These are phyloP conservation scores for Hylaeus anthracinus DNA, from an alignment of 1,140 invertebrate species.

Conservation along the genomic window DNA sequence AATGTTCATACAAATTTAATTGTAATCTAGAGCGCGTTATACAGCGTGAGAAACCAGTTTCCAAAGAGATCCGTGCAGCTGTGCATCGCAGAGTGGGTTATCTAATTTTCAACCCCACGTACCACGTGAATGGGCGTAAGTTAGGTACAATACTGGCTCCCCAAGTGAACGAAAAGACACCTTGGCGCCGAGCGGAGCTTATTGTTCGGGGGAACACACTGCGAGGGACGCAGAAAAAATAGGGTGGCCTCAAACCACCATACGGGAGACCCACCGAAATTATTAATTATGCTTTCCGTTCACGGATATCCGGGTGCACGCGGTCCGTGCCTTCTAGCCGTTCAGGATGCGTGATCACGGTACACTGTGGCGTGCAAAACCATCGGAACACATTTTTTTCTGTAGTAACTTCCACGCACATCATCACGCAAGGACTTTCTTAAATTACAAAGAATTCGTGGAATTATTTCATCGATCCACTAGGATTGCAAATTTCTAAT, in stretches of 20 bases:
- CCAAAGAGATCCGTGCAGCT: slow-evolving; percentile 47
- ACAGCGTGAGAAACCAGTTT: slow-evolving; percentile 25
- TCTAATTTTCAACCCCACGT: slow-evolving; percentile 58
- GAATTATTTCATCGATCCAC: too few relatives aligned
- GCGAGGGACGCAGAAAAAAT: slow-evolving; percentile 13
- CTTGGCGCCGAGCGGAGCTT: slow-evolving; percentile 24
- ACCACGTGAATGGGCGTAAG: slow-evolving; percentile 32
- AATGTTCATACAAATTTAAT: slow-evolving; percentile 36
- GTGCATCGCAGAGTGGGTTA: slow-evolving; percentile 36
- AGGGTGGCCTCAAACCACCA: slow-evolving; percentile 9
- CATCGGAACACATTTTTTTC: not conserved
- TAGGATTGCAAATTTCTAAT: too few relatives aligned
- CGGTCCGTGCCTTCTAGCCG: slow-evolving; percentile 40
- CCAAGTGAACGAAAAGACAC: slow-evolving; percentile 49
- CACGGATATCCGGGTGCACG: slow-evolving; percentile 60
- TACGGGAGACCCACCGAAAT: slow-evolving; percentile 49
- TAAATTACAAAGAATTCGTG: too few relatives aligned
- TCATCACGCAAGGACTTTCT: too few relatives aligned
- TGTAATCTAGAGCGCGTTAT: slow-evolving; percentile 1
- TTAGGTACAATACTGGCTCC: slow-evolving; percentile 32
- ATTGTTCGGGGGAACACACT: slow-evolving; percentile 49
- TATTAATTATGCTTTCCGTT: slow-evolving; percentile 57
- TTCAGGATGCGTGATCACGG: slow-evolving; percentile 17
- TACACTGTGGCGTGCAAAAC: not conserved
- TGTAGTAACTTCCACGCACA: too few relatives aligned